These are phyloP conservation scores for Brachymystax lenok DNA, from an alignment of 2,797 vertebrate genomes.

Conservation along the genomic window DNA sequence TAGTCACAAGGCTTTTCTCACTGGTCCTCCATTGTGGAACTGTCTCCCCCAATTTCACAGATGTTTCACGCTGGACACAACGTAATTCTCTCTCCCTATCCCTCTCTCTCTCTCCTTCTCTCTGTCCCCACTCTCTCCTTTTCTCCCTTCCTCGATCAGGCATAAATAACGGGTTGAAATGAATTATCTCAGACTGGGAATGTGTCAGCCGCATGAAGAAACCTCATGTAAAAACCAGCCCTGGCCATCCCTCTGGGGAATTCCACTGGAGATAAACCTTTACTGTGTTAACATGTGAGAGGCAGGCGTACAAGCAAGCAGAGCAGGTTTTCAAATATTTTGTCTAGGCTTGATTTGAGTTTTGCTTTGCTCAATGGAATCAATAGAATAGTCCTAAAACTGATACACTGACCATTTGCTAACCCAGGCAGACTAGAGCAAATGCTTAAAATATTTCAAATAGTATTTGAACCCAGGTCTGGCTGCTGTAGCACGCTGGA, in stretches of 20 bases:
- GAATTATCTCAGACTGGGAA: constrained; percentile 59
- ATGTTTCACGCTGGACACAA: not conserved
- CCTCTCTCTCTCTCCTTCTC: not conserved
- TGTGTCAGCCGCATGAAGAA: not conserved
- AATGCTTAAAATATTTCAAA: too few relatives aligned
- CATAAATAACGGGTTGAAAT: constrained; percentile 40
- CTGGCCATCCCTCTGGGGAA: constrained; percentile 36
- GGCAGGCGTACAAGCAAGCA: constrained; percentile 38
- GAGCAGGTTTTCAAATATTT: constrained; percentile 7
- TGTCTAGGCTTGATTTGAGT: too few relatives aligned
- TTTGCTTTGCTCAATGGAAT: too few relatives aligned
- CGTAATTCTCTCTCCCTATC: too few relatives aligned
- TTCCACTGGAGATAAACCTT: constrained; percentile 53
- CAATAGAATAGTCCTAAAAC: too few relatives aligned
- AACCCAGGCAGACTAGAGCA: too few relatives aligned
- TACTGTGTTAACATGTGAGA: constrained; percentile 54
- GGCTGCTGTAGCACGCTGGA: not conserved
- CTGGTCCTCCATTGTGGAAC: not conserved
- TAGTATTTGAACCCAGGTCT: too few relatives aligned
- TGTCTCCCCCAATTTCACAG: not conserved
- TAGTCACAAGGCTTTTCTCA: not conserved
- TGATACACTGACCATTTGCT: too few relatives aligned
- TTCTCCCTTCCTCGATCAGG: constrained; percentile 17
- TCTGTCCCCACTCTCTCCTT: not conserved
- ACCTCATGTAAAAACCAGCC: too few relatives aligned